Conservation (phyloP, 2,113 vertebrate species). For the Aspidoscelis tigris region DNA sequence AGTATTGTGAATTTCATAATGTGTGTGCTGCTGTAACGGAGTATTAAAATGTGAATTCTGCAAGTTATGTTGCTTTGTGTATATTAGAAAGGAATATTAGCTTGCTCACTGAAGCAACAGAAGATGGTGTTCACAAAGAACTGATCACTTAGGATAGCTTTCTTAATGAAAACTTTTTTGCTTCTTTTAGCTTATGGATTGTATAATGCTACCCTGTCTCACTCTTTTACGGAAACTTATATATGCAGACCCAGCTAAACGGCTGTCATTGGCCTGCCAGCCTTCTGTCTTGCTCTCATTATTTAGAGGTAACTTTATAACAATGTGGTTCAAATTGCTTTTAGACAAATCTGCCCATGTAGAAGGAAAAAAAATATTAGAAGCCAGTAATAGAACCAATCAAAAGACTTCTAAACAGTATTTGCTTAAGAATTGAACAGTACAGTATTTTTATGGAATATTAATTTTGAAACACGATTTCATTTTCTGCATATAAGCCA, state of each 20-base stretch:
- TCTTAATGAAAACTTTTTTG: neutral
- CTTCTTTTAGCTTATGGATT: conserved; percentile 80
- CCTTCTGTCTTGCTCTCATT: conserved; percentile 81
- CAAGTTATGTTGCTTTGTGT: neutral
- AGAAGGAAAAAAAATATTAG: neutral
- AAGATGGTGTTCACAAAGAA: neutral
- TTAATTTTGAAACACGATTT: neutral
- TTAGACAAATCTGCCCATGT: neutral
- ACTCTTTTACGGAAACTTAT: conserved; percentile 87
- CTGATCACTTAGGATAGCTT: too few relatives aligned
- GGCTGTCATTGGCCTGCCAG: conserved; percentile 82
- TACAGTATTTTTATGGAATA: neutral
- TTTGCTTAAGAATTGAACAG: neutral
- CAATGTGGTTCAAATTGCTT: neutral
- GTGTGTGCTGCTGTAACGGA: neutral
- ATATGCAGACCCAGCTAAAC: conserved; percentile 82
- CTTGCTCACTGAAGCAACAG: neutral
- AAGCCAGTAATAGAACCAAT: neutral
- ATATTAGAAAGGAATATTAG: neutral
- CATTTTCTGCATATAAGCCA: neutral
- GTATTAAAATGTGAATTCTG: neutral
- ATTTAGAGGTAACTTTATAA: conserved; percentile 82
- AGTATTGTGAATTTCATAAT: neutral
- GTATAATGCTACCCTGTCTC: conserved; percentile 82
- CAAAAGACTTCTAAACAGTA: neutral